phyloP scores from a whole-genome alignment of 1,140 invertebrate species.

The Caenorhabditis brenneri region DNA sequence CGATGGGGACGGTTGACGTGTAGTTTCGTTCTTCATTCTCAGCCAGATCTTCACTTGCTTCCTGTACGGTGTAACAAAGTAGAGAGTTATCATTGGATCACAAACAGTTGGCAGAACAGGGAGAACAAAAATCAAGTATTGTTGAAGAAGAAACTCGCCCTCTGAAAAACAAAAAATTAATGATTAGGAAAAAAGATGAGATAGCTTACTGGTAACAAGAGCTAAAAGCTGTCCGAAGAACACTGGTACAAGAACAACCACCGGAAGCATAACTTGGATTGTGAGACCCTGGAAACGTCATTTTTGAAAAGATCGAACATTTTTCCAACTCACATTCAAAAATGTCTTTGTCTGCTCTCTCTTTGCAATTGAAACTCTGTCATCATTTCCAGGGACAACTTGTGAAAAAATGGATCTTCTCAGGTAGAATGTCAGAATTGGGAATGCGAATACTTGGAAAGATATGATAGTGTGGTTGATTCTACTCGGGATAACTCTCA shows the following conservation, averaged over 20 bases:
- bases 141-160: not conserved
- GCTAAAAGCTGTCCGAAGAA: not conserved
- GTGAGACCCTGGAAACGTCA: constrained; percentile 19
- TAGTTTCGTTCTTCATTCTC: not conserved
- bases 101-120: not conserved
- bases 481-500: not conserved
- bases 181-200: too few relatives aligned
- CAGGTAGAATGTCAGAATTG: not conserved
- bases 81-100: not conserved
- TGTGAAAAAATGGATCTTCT: not conserved
- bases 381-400: not conserved
- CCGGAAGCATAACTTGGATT: not conserved
- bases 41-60: not conserved
- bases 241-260: not conserved
- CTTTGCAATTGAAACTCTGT: not conserved
- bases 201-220: not conserved
- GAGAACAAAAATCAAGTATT: not conserved
- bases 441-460: not conserved
- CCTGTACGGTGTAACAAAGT: not conserved
- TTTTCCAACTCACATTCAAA: not conserved
- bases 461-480: not conserved
- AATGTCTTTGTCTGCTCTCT: not conserved
- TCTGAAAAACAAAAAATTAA: not conserved
- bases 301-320: not conserved
- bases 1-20: not conserved